phyloP scores from a whole-genome alignment of 2,113 vertebrate species.

The Choloepus hoffmanni region DNA sequence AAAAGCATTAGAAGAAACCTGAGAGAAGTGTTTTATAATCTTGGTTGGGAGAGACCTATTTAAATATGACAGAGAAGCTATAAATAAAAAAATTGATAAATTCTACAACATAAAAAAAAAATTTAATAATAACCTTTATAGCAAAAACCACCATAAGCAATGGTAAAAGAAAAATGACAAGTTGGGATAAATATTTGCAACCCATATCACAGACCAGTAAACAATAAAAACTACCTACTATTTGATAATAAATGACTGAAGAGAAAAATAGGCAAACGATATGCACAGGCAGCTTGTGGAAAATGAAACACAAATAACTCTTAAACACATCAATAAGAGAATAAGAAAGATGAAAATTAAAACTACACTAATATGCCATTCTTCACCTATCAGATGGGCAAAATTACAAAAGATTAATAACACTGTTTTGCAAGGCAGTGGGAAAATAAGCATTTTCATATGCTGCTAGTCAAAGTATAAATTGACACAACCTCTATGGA shows the following conservation, averaged over 20 bases:
- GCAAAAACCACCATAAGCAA: slow-evolving; percentile 62
- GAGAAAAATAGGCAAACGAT: slow-evolving; percentile 64
- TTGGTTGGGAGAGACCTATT: slow-evolving; percentile 43
- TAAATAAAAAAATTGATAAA: slow-evolving; percentile 71
- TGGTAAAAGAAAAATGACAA: slow-evolving; percentile 70
- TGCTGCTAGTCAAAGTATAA: neutral
- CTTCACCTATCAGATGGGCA: slow-evolving; percentile 54
- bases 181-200: slow-evolving; percentile 68
- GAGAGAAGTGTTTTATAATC: slow-evolving; percentile 67
- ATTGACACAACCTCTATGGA: neutral
- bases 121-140: slow-evolving; percentile 58
- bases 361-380: slow-evolving; percentile 64
- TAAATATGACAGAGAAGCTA: slow-evolving; percentile 60
- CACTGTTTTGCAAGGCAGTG: neutral
- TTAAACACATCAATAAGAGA: slow-evolving; percentile 60
- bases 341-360: slow-evolving; percentile 73
- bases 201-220: slow-evolving; percentile 67
- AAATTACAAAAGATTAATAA: slow-evolving; percentile 66
- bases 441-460: slow-evolving; percentile 42
- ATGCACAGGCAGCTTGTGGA: slow-evolving; percentile 8
- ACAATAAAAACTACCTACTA: slow-evolving; percentile 53
- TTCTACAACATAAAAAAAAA: slow-evolving; percentile 60
- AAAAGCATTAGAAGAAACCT: slow-evolving; percentile 64
- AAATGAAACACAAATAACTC: slow-evolving; percentile 74
- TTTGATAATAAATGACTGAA: slow-evolving; percentile 67